Evolutionary conservation across 2,888 invertebrate species (phyloP), one percentile per base, ranked within the genome.

Genomic region (Erpobdella octoculata): DNA sequence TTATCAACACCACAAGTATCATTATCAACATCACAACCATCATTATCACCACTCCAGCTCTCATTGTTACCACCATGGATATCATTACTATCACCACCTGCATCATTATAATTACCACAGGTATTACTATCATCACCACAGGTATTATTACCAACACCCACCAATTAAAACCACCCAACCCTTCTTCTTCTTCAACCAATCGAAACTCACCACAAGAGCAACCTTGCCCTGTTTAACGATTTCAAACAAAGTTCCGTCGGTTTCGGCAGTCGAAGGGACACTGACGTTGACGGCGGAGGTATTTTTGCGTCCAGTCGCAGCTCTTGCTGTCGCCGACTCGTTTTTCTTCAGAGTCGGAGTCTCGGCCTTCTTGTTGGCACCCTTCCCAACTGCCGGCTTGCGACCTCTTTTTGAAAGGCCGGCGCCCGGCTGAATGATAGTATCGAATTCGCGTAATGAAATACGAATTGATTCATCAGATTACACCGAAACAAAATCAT

Each of bases 221-320:
- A 79, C 78, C 72, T 78, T 79, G 18, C 81, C 82, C 58, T 77
- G 76, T 72, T 79, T 80, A 36, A 82, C 81, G 37, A 82, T 78
- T 71, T 82, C 81, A 79, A 82, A 82, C 66, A 82, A 74, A 71
- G 79, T 79, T 21, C 80, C 79, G n/a, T 79, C 80, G 1, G 36
- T 53, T 12, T 77, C 78, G 15, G 28, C 68, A 9, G 53, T 12
- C 21, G 9, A 21, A 4, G 53, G 53, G n/a, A 53, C 53, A n/a
- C n/a, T n/a, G 18, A 53, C 28, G 21, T 28, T 28, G 5, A 28
- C 21, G n/a, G n/a, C 18, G 8, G 35, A 21, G 3, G 25, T 38
- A 35, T 36, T 25, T 35, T 36, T 35, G 21, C 37, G 35, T n/a
- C 28, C 38, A 38, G 6, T 21, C 12, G 21, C 35, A 9, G 31